phyloP scores from a whole-genome alignment of 2,113 vertebrate genomes.

The Vanacampus margaritifer region DNA sequence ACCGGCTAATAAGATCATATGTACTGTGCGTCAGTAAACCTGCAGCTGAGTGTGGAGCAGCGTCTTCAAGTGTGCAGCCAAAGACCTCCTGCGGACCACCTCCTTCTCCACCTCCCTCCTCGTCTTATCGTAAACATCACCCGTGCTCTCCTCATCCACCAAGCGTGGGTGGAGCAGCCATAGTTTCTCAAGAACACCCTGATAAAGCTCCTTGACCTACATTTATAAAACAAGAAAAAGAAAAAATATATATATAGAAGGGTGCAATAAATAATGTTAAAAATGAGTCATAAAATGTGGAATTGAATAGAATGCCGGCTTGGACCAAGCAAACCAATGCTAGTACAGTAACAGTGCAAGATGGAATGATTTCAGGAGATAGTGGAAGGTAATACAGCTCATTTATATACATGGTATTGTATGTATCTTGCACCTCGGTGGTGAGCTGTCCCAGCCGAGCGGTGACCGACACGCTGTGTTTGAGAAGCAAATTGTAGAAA shows the following conservation, averaged over 20 bases:
- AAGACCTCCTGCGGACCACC: conserved; percentile 57
- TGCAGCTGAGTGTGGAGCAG: conserved; percentile 72
- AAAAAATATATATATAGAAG: background rate
- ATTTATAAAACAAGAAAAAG: conserved; percentile 13
- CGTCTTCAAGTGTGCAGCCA: conserved; percentile 71
- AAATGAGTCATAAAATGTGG: background rate
- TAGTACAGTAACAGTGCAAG: background rate
- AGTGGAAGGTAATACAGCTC: too few relatives aligned
- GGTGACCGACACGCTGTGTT: conserved; percentile 82
- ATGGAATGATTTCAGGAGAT: too few relatives aligned
- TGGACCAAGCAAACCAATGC: background rate
- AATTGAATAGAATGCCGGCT: conserved; percentile 15
- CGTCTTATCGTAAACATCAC: conserved; percentile 44
- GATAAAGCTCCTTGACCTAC: conserved; percentile 81
- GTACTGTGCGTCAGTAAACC: conserved; percentile 16
- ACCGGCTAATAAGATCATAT: background rate
- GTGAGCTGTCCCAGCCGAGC: conserved; percentile 75
- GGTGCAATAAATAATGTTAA: background rate
- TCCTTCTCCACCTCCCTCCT: conserved; percentile 75
- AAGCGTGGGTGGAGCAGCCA: conserved; percentile 54
- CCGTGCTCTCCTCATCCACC: conserved; percentile 32
- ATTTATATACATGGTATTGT: too few relatives aligned
- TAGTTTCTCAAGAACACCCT: conserved; percentile 69
- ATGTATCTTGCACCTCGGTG: conserved; percentile 73
- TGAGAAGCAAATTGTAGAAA: conserved; percentile 81